These are phyloP conservation scores for Tympanoctomys barrerae DNA, from an alignment of 2,797 vertebrate genomes.

Conservation along the genomic window DNA sequence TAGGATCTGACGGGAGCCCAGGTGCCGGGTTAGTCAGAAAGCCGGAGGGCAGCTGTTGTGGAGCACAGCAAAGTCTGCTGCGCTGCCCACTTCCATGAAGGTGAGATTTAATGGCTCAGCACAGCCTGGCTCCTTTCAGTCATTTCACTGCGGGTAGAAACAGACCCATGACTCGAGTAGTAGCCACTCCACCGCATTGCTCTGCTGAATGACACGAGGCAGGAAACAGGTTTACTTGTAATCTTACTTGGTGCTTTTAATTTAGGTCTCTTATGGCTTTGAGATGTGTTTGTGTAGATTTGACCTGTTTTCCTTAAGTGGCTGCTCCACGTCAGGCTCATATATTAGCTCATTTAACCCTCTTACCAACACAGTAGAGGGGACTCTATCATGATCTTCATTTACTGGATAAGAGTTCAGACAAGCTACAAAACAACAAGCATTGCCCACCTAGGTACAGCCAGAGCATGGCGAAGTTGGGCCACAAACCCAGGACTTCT, in stretches of 20 bases:
- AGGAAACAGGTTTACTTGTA: constrained; percentile 36
- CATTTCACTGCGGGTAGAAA: constrained; percentile 32
- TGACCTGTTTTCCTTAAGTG: background rate
- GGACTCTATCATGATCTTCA: background rate
- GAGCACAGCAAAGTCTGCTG: constrained; percentile 71
- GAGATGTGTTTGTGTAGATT: background rate
- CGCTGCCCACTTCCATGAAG: constrained; percentile 66
- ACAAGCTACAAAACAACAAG: background rate
- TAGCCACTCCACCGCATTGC: background rate
- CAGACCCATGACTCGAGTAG: background rate
- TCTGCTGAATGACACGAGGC: background rate
- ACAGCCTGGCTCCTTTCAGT: constrained; percentile 64
- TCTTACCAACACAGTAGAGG: background rate
- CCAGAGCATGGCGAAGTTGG: background rate
- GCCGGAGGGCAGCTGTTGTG: constrained; percentile 82
- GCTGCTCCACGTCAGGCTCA: background rate
- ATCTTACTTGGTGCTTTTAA: constrained; percentile 33
- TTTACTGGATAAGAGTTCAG: background rate
- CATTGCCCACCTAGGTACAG: background rate
- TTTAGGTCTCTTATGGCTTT: background rate
- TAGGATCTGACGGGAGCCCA: constrained; percentile 79
- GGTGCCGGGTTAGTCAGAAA: constrained; percentile 82
- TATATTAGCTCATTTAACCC: background rate
- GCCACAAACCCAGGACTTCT: background rate
- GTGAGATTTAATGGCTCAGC: constrained; percentile 32